Percentiles rank a stretch among this genome's conserved stretches.
phyloP scores from a whole-genome alignment of 2,113 vertebrate species.

The Sitta europaea region DNA sequence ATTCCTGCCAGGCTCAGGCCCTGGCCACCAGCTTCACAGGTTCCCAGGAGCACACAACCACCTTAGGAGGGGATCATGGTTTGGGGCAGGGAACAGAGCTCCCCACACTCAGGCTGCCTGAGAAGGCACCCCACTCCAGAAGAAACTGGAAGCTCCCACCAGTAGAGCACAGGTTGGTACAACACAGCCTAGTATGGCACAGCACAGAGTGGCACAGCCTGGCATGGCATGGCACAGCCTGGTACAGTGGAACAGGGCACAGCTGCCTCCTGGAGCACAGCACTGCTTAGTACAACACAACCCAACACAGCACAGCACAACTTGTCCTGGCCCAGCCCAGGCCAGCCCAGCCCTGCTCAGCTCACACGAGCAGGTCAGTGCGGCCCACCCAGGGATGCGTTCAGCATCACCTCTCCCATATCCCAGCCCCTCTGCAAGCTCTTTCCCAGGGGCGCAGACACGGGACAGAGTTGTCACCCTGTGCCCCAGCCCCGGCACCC shows the following conservation, averaged over 20 bases:
- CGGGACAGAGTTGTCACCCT: background rate
- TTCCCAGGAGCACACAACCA: background rate
- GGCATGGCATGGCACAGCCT: background rate
- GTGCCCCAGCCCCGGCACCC: background rate
- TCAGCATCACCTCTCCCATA: background rate
- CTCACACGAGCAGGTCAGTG: rapidly evolving
- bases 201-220: background rate
- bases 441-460: background rate
- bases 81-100: background rate
- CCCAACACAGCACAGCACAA: background rate
- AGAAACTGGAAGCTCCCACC: background rate
- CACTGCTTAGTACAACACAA: background rate
- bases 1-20: background rate
- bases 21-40: background rate
- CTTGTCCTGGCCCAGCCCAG: background rate
- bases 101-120: background rate
- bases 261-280: background rate
- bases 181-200: rapidly evolving
- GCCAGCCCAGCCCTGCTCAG: background rate
- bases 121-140: background rate
- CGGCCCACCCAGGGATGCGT: rapidly evolving
- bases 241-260: background rate
- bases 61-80: background rate
- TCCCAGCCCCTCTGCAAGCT: background rate
- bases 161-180: rapidly evolving